Evolutionary conservation across 2,113 vertebrate species (phyloP).

Genomic region (Hippoglossus stenolepis): DNA sequence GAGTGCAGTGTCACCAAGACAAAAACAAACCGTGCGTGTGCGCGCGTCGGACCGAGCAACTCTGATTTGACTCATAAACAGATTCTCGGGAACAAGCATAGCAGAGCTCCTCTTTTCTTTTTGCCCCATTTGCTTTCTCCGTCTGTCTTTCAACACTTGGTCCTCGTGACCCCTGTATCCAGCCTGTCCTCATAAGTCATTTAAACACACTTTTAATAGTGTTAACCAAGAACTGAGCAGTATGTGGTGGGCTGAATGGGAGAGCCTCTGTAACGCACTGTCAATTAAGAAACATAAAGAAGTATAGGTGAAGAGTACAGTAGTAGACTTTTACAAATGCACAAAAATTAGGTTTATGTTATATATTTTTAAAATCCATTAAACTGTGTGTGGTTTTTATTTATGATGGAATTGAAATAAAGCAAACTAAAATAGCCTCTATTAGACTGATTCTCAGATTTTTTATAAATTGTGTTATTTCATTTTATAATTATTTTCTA

Average conservation of each 20-base stretch:
- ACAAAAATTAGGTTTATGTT: not conserved
- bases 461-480: not conserved
- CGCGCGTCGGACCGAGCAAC: slow-evolving; percentile 15
- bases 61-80: slow-evolving; percentile 35
- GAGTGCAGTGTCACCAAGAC: slow-evolving; percentile 63
- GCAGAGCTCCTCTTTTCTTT: not conserved
- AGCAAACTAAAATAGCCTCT: not conserved
- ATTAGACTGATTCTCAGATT: not conserved
- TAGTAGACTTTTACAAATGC: not conserved
- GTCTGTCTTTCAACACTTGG: slow-evolving; percentile 40
- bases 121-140: not conserved
- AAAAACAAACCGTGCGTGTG: slow-evolving; percentile 53
- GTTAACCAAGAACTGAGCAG: slow-evolving; percentile 56
- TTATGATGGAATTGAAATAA: not conserved
- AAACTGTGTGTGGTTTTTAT: not conserved
- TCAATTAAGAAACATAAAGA: not conserved
- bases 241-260: slow-evolving; percentile 25
- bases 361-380: not conserved
- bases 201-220: slow-evolving; percentile 77
- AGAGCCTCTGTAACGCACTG: not conserved
- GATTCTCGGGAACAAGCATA: slow-evolving; percentile 13
- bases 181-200: slow-evolving; percentile 73
- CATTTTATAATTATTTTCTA: not conserved
- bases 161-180: slow-evolving; percentile 54
- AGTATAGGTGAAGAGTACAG: not conserved